Conservation (phyloP, 2,113 vertebrate genomes). For the Hippolais icterina region DNA sequence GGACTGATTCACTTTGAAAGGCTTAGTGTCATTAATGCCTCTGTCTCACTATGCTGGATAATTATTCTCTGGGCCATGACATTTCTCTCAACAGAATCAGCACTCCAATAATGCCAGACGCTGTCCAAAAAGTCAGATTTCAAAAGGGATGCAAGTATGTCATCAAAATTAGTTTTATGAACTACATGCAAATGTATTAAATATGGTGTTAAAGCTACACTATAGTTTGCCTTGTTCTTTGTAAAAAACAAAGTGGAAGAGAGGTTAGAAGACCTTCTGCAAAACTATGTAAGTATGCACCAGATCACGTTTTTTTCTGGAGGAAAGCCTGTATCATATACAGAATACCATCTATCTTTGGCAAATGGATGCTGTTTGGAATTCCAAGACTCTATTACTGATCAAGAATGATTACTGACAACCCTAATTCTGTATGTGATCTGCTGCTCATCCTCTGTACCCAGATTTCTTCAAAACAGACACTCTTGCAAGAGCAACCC, state of each 20-base stretch:
- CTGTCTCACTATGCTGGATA: background rate
- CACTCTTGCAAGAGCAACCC: background rate
- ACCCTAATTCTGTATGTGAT: background rate
- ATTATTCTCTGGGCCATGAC: background rate
- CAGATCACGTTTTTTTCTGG: background rate
- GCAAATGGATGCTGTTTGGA: background rate
- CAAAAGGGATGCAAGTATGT: background rate
- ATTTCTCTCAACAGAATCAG: background rate
- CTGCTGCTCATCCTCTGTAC: background rate
- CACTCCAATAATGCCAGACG: background rate
- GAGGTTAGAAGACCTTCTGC: background rate
- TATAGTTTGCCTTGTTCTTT: background rate
- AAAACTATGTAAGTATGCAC: background rate
- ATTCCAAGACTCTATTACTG: background rate
- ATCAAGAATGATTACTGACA: background rate
- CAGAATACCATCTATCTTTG: background rate
- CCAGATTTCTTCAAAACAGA: background rate
- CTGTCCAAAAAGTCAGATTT: background rate
- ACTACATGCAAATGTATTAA: background rate
- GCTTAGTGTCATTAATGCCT: background rate
- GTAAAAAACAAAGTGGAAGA: background rate
- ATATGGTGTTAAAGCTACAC: background rate
- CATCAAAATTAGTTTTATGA: background rate
- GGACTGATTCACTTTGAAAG: background rate
- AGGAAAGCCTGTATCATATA: background rate